Evolutionary conservation across 2,888 invertebrate species (phyloP).

Genomic region (Ichneumoninae sp.): DNA sequence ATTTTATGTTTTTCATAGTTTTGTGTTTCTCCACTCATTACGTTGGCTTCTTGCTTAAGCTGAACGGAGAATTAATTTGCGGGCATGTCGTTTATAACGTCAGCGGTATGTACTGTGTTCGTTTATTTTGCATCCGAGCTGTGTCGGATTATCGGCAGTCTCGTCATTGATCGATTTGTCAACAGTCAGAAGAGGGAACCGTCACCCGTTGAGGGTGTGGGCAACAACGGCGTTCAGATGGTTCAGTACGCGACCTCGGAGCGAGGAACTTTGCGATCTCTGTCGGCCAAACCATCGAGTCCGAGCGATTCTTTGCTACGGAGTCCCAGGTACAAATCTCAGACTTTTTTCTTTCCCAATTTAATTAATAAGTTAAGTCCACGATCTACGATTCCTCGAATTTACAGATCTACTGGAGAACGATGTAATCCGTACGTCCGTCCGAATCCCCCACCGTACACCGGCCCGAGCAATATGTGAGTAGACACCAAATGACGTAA

Average conservation of each 20-base stretch:
- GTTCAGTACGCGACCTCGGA: constrained; percentile 88
- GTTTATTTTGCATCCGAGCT: constrained; percentile 47
- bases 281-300: constrained; percentile 85
- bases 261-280: constrained; percentile 87
- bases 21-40: constrained; percentile 50
- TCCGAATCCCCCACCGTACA: constrained; percentile 87
- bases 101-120: constrained; percentile 64
- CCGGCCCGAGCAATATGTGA: constrained; percentile 85
- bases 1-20: constrained; percentile 56
- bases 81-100: constrained; percentile 68
- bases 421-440: constrained; percentile 82
- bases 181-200: constrained; percentile 81
- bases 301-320: constrained; percentile 78
- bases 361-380: neutral
- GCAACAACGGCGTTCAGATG: constrained; percentile 86
- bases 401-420: constrained; percentile 77
- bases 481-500: constrained; percentile 65
- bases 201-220: constrained; percentile 81
- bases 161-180: constrained; percentile 56
- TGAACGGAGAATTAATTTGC: constrained; percentile 72
- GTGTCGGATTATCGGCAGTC: neutral
- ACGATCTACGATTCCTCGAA: neutral
- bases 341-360: neutral
- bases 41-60: constrained; percentile 57
- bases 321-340: constrained; percentile 78